A percentile compares a stretch with the other conserved stretches of the same genome.
These are phyloP conservation scores for Microdon myrmicae DNA, from an alignment of 2,888 invertebrate genomes.

Conservation along the genomic window DNA sequence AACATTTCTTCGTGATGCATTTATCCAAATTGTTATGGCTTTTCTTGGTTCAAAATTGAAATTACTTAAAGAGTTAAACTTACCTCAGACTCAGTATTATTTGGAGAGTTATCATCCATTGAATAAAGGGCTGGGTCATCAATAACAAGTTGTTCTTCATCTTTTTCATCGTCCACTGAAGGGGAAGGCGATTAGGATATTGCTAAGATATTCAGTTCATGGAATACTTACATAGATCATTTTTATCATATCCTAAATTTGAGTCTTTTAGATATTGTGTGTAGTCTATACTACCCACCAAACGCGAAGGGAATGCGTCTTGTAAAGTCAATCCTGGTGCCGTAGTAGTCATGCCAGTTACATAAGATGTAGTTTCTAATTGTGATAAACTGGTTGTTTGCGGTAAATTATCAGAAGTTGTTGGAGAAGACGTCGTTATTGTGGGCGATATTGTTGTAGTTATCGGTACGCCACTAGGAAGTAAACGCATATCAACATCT, in stretches of 20 bases:
- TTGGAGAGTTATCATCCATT: constrained; percentile 44
- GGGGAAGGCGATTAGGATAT: constrained; percentile 1
- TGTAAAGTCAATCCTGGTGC: too few species aligned
- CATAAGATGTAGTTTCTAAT: too few species aligned
- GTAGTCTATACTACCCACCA: constrained; percentile 63
- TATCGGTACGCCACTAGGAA: constrained; percentile 54
- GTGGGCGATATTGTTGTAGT: constrained; percentile 53
- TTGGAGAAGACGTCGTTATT: neutral
- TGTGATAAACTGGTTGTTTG: too few species aligned
- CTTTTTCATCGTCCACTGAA: constrained; percentile 71
- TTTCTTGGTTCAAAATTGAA: too few species aligned
- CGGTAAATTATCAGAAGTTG: neutral
- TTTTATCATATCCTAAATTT: constrained; percentile 60
- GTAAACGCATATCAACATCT: constrained; percentile 62
- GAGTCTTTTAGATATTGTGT: constrained; percentile 66
- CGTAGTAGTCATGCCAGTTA: too few species aligned
- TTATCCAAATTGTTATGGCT: too few species aligned
- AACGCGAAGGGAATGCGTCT: too few species aligned
- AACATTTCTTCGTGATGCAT: too few species aligned
- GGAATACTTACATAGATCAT: constrained; percentile 62
- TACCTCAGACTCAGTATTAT: constrained; percentile 14
- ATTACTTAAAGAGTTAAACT: neutral
- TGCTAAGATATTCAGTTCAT: neutral
- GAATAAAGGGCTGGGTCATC: constrained; percentile 66
- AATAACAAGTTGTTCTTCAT: constrained; percentile 67